Evolutionary conservation across 2,888 invertebrate species (phyloP).

Genomic region (Pyralis farinalis): DNA sequence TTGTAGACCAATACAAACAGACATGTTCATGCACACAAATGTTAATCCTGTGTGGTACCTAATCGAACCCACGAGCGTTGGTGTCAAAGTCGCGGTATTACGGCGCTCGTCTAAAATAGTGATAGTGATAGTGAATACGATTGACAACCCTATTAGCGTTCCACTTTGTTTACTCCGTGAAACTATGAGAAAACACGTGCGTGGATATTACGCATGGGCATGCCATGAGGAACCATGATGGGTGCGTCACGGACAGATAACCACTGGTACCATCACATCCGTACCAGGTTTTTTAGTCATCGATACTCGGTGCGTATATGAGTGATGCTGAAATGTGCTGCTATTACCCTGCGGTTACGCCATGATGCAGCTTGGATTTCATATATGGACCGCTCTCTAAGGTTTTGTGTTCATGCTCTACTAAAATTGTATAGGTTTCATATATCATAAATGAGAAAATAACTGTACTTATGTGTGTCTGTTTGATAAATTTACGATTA

Average conservation of each 20-base stretch:
- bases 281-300: constrained; percentile 33
- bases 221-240: constrained; percentile 9
- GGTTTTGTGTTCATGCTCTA: constrained; percentile 15
- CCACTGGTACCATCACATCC: constrained; percentile 16
- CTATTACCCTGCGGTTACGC: constrained; percentile 36
- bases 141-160: too few relatives aligned
- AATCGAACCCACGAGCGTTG: too few relatives aligned
- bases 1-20: too few relatives aligned
- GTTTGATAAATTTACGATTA: too few relatives aligned
- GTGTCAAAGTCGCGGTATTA: too few relatives aligned
- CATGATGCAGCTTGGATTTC: constrained; percentile 31
- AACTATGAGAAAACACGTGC: constrained; percentile 41
- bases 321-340: constrained; percentile 52
- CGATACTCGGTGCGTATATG: constrained; percentile 36
- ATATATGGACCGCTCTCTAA: constrained; percentile 16
- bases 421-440: constrained; percentile 14
- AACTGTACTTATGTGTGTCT: too few relatives aligned
- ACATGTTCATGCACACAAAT: too few relatives aligned
- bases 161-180: constrained; percentile 45
- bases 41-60: too few relatives aligned
- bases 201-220: constrained; percentile 22
- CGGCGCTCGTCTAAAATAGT: too few relatives aligned
- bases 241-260: constrained; percentile 26
- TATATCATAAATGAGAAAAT: too few relatives aligned
- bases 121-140: too few relatives aligned